Conservation (phyloP, 2,797 vertebrate species). For the Hoplostethus atlanticus region DNA sequence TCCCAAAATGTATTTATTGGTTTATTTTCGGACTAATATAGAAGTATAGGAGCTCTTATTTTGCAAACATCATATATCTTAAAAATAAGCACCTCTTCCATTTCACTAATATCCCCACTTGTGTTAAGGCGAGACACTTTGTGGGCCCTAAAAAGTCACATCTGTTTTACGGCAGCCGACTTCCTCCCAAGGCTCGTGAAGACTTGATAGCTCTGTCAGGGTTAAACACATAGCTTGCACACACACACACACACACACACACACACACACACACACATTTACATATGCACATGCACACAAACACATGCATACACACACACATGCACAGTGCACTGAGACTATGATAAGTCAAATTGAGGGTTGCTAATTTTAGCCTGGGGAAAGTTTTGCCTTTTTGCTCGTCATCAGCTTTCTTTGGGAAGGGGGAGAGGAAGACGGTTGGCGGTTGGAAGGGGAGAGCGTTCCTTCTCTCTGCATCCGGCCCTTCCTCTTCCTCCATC, state of each 20-base stretch:
- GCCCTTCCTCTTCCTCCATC: slow-evolving; percentile 48
- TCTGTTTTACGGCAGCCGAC: slow-evolving; percentile 60
- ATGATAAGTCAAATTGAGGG: slow-evolving; percentile 75
- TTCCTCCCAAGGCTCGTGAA: slow-evolving; percentile 56
- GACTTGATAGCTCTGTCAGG: slow-evolving; percentile 60
- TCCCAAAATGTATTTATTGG: too few relatives aligned
- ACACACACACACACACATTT: background rate
- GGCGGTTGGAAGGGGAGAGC: slow-evolving; percentile 31
- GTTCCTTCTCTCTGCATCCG: slow-evolving; percentile 60
- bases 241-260: slow-evolving; percentile 19
- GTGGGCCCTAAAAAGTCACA: slow-evolving; percentile 54
- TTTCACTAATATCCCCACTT: background rate
- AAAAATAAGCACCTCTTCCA: too few relatives aligned
- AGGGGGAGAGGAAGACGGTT: slow-evolving; percentile 48
- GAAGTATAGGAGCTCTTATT: too few relatives aligned
- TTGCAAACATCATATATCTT: too few relatives aligned
- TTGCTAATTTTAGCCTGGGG: slow-evolving; percentile 79
- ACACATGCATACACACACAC: slow-evolving; percentile 26
- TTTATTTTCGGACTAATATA: too few relatives aligned
- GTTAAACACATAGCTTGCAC: slow-evolving; percentile 57
- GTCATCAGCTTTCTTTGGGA: slow-evolving; percentile 61
- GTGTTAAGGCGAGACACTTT: slow-evolving; percentile 33
- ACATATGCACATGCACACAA: slow-evolving; percentile 23
- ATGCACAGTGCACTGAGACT: slow-evolving; percentile 32
- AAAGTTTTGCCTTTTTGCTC: slow-evolving; percentile 62